These are phyloP conservation scores for Melipona quadrifasciata DNA, from an alignment of 1,140 invertebrate genomes.

Conservation along the genomic window DNA sequence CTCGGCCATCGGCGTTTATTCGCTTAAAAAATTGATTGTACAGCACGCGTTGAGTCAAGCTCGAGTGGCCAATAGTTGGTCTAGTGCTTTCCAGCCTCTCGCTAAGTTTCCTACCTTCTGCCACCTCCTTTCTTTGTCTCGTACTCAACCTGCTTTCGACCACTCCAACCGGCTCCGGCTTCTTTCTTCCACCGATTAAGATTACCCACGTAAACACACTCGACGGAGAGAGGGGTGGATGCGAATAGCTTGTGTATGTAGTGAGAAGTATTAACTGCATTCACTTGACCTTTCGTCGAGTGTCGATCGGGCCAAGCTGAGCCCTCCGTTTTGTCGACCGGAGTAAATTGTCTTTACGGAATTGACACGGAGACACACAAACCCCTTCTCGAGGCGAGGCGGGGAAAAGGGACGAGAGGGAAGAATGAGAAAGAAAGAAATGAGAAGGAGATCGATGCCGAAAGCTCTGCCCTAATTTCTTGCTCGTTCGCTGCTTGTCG, in stretches of 20 bases:
- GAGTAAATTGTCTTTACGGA: conserved; percentile 34
- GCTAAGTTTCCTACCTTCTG: conserved; percentile 42
- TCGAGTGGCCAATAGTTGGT: conserved; percentile 63
- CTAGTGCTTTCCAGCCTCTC: conserved; percentile 47
- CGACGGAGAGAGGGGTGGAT: conserved; percentile 50
- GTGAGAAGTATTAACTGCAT: conserved; percentile 60
- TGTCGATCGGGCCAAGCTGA: conserved; percentile 30
- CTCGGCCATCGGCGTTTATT: conserved; percentile 12
- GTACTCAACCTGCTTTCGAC: conserved; percentile 54
- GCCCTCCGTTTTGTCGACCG: conserved; percentile 1
- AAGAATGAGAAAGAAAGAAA: not conserved
- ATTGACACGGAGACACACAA: conserved; percentile 29
- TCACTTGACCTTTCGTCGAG: conserved; percentile 69
- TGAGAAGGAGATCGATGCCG: conserved; percentile 48
- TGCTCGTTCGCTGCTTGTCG: conserved; percentile 10
- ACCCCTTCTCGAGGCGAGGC: not conserved
- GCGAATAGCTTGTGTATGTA: conserved; percentile 26
- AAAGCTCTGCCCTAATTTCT: conserved; percentile 52
- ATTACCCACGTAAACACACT: conserved; percentile 76
- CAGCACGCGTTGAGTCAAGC: conserved; percentile 49
- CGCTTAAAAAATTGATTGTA: conserved; percentile 45
- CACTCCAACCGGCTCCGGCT: conserved; percentile 29
- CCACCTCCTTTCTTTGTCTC: conserved; percentile 26
- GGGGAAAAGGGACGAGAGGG: too few species aligned
- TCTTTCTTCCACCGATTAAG: conserved; percentile 70